Evolutionary conservation across 1,140 invertebrate species (phyloP), one percentile per base, ranked within the genome.

Genomic region (Carposina sasakii): DNA sequence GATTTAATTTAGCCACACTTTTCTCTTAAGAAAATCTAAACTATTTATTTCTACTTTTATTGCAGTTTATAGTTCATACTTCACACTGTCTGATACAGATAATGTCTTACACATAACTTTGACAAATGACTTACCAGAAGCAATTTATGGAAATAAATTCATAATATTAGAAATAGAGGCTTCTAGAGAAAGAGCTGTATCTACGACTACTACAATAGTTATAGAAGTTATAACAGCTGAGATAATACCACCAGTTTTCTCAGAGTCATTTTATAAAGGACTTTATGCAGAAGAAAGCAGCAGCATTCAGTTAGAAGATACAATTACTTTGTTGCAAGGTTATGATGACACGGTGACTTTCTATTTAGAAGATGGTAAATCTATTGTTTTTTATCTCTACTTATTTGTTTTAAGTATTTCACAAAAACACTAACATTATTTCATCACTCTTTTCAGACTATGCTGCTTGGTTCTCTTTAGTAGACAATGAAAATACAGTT

Each of bases 151-250:
- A 44, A 54, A 60, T 17, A 48, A 57, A 20, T 65, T 68, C 42
- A 51, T 76, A 40, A 36, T 64, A 23, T 52, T 76, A 15, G 60
- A 69, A 57, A 42, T 76, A 24, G 53, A 63, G 50, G 70, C 72
- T 15, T 39, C 36, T 19, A 57, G 62, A 44, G 52, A 60, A 39
- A 66, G 63, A 37, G 66, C 70, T 12, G 39, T 68, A 19, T 41
- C 72, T 10, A 64, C 40, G 16, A 52, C 52, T 10, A 48, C 63
- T 17, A 58, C 45, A n/a, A 24, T 73, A n/a, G 46, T 76, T 13
- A 57, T 76, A 21, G 53, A 67, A 33, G 43, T 76, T 16, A 22
- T 64, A 20, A 42, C 43, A 33, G 30, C 37, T 30, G 52, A 53
- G 46, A 49, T 61, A 13, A 20, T 52, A 39, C 10, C 33, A 22